Evolutionary conservation across 2,113 vertebrate species (phyloP).

Genomic region (Sinocyclocheilus rhinocerous): DNA sequence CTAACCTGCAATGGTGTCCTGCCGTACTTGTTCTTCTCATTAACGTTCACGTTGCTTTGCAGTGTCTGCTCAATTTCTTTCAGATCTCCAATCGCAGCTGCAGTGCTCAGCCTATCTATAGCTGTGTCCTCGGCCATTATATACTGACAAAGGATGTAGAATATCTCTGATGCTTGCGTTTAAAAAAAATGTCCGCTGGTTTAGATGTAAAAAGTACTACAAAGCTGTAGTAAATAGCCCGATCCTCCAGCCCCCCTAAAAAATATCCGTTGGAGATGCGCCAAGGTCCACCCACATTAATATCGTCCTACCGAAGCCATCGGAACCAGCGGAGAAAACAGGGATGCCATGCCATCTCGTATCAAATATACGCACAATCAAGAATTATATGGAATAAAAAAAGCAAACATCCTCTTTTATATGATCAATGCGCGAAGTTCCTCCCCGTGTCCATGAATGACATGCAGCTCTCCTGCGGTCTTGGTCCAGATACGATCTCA

Average conservation of each 20-base stretch:
- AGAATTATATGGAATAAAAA: background rate
- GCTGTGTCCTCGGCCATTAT: constrained; percentile 83
- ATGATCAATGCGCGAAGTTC: background rate
- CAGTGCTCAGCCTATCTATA: constrained; percentile 81
- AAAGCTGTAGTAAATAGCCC: constrained; percentile 63
- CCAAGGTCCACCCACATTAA: constrained; percentile 65
- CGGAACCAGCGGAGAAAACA: constrained; percentile 56
- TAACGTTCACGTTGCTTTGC: constrained; percentile 86
- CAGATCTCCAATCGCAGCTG: constrained; percentile 88
- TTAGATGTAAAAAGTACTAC: constrained; percentile 49
- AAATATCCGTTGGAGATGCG: constrained; percentile 53
- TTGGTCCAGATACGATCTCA: constrained; percentile 14
- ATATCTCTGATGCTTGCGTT: constrained; percentile 21
- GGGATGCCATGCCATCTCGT: constrained; percentile 61
- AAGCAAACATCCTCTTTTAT: constrained; percentile 23
- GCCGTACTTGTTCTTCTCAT: constrained; percentile 84
- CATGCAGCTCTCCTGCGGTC: background rate
- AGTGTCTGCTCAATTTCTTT: constrained; percentile 80
- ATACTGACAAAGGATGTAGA: constrained; percentile 56
- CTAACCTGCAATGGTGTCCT: constrained; percentile 95
- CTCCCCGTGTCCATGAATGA: constrained; percentile 14
- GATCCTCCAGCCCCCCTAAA: constrained; percentile 45
- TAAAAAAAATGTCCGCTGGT: constrained; percentile 38
- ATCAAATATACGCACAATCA: constrained; percentile 33
- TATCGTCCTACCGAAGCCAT: constrained; percentile 61